These are phyloP conservation scores for Acanthosepion lycidas DNA, from an alignment of 2,888 invertebrate species.

Conservation along the genomic window DNA sequence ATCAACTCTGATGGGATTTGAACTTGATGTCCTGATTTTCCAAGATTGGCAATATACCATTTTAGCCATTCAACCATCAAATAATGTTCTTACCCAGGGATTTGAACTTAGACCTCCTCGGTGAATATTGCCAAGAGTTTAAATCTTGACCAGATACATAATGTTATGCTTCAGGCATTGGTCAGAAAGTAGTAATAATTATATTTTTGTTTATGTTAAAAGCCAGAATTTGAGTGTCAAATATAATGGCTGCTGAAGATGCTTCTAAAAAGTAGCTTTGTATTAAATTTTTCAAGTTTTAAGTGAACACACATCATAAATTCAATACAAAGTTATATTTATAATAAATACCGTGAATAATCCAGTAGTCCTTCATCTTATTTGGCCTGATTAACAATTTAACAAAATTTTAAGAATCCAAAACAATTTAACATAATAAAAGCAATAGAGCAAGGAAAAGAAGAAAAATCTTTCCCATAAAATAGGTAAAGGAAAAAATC, in stretches of 20 bases:
- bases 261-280: background rate
- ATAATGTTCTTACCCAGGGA: background rate
- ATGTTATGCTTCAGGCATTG: background rate
- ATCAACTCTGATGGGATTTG: background rate
- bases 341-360: no score
- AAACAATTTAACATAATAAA: no score
- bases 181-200: background rate
- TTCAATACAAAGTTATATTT: no score
- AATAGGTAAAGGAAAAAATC: no score
- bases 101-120: background rate
- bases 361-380: no score
- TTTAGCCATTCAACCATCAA: background rate
- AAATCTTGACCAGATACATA: background rate
- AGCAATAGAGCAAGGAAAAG: no score
- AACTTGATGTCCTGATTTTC: constrained; percentile 21
- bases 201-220: background rate
- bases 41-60: background rate
- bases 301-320: no score
- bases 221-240: background rate
- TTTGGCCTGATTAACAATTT: no score
- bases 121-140: background rate
- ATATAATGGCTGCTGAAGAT: background rate
- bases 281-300: no score
- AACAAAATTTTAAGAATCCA: no score
- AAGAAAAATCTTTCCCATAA: no score